Base-by-base conservation (phyloP, 2,888 invertebrate genomes). In the Cheilosia vernalis region DNA sequence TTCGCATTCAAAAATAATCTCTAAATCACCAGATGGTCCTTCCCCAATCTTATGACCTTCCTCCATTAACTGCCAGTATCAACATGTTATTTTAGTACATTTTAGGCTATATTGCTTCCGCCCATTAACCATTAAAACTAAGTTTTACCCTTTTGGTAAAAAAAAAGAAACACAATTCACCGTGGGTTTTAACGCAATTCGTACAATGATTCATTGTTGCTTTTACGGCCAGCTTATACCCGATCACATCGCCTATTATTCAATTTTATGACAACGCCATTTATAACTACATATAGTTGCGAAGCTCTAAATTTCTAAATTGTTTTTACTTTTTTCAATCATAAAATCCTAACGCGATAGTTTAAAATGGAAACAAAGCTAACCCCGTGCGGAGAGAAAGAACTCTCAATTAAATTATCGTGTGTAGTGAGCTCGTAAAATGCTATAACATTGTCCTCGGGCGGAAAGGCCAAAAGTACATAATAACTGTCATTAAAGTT, bases 401-500 rank as follows among this genome's bases (percentile, higher is more conserved):
- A 42, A 27, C 42, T 27, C 42, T 42, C 60, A 60, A 60, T 60
- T 60, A 60, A 44, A 44, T 60, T 60, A 42, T 27, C n/a, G 24
- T 44, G 13, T n/a, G 21, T 42, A 60, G 60, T 42, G 60, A 60
- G 19, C 70, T 51, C 70, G n/a, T 72, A 74, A 74, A 74, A 49
- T 47, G 44, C 27, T 7, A 30, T 37, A 40, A 53, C 44, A 53
- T 37, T 47, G 44, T 56, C 56, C 55, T 37, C 37, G 19, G 27
- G 21, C 51, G 53, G 30, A 51, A 72, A 72, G 37, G 61, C 60
- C 60, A 72, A 66, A 74, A 76, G 58, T 66, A 76, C 58, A 66
- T 66, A 76, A 66, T 66, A 63, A 49, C 66, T 49, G 64, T 51
- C 66, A 66, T 76, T 76, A 76, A 76, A 66, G 74, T 58, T 47